Evolutionary conservation across 2,797 vertebrate genomes (phyloP).

Genomic region (Mormyrus hasselquistii): DNA sequence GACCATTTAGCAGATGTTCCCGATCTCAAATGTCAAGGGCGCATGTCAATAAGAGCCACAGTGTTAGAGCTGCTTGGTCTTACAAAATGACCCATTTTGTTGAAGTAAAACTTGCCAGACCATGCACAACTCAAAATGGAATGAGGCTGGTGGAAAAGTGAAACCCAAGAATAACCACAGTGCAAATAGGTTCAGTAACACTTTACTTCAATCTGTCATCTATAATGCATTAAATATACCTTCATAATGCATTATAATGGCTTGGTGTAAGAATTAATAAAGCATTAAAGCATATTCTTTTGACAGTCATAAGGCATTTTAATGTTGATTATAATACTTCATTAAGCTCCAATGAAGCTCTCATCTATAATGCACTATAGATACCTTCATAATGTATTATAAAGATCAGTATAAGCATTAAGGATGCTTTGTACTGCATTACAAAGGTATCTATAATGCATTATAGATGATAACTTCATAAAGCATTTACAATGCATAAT

Average conservation of each 20-base stretch:
- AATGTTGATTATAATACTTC: neutral
- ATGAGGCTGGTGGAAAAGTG: neutral
- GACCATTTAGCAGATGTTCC: neutral
- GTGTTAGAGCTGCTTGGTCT: neutral
- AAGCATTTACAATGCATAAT: neutral
- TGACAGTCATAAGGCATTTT: neutral
- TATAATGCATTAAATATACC: neutral
- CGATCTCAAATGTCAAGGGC: neutral
- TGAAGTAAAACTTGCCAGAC: neutral
- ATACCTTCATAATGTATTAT: neutral
- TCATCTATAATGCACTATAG: neutral
- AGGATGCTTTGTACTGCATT: neutral
- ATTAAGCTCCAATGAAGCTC: neutral
- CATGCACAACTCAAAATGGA: neutral
- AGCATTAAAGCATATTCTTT: neutral
- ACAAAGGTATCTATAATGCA: neutral
- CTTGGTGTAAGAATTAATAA: neutral
- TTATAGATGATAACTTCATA: neutral
- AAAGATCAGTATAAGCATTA: neutral
- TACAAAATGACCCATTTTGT: neutral
- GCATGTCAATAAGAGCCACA: neutral
- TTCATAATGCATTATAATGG: neutral
- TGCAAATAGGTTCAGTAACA: neutral
- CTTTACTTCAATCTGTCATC: neutral
- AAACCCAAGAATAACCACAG: conserved; percentile 1